Percentiles rank a stretch among this genome's conserved stretches.
Evolutionary conservation across 1,140 invertebrate species (phyloP).

Genomic region (Globodera ellingtonae): DNA sequence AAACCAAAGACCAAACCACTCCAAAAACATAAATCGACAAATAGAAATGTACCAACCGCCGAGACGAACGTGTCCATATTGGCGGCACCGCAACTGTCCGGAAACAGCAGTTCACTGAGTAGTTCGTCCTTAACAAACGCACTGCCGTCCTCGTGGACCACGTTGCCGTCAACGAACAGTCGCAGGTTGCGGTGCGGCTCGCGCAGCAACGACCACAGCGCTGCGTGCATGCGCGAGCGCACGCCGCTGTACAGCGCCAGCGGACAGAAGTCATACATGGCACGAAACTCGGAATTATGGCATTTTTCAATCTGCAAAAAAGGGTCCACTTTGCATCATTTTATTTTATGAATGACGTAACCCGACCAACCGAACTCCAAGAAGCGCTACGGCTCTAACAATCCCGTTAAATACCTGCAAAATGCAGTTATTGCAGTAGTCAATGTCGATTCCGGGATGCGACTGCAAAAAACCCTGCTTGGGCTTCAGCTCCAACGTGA

Average conservation of each 20-base stretch:
- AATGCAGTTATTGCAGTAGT: slow-evolving; percentile 63
- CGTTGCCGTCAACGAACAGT: slow-evolving; percentile 59
- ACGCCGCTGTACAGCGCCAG: slow-evolving; percentile 60
- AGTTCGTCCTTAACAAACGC: slow-evolving; percentile 34
- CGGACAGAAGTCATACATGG: slow-evolving; percentile 65
- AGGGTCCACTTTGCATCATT: too few species aligned
- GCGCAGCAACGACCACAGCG: slow-evolving; percentile 50
- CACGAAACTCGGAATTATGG: slow-evolving; percentile 41
- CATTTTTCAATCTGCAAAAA: slow-evolving; percentile 57
- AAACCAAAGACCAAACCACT: not conserved
- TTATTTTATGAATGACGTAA: too few species aligned
- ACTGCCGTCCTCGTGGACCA: slow-evolving; percentile 48
- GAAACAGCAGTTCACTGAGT: slow-evolving; percentile 50
- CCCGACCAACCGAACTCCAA: too few species aligned
- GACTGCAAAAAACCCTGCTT: slow-evolving; percentile 55
- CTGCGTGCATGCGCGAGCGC: slow-evolving; percentile 50
- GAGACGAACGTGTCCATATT: slow-evolving; percentile 36
- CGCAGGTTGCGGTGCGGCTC: slow-evolving; percentile 62
- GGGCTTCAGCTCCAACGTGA: slow-evolving; percentile 62
- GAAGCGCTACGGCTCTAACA: not conserved
- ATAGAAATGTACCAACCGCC: slow-evolving; percentile 29
- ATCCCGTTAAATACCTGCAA: slow-evolving; percentile 46
- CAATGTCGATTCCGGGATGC: slow-evolving; percentile 54
- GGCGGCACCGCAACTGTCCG: slow-evolving; percentile 18
- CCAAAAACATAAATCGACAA: not conserved